Evolutionary conservation across 1,140 invertebrate genomes (phyloP).

Genomic region (Vanessa atalanta): DNA sequence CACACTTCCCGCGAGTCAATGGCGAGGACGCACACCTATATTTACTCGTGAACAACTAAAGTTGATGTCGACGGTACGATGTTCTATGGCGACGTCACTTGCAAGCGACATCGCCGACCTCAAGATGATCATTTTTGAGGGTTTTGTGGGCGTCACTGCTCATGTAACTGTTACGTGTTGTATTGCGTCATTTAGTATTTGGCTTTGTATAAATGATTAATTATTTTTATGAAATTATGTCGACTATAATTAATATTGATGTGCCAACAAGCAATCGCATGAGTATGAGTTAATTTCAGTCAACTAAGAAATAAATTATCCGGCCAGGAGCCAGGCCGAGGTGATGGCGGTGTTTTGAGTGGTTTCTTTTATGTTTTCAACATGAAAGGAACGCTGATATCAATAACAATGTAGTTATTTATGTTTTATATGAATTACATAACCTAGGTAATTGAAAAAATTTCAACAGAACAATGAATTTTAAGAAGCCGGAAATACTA

Average conservation of each 20-base stretch:
- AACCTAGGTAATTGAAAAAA: neutral
- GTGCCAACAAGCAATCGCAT: too few species aligned
- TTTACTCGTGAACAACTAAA: conserved; percentile 56
- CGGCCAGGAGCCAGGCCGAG: neutral
- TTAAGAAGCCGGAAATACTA: neutral
- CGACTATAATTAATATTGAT: too few species aligned
- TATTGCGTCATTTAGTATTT: neutral
- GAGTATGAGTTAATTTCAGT: neutral
- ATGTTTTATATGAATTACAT: too few species aligned
- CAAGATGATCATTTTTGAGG: conserved; percentile 16
- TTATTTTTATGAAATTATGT: too few species aligned
- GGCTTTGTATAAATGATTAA: neutral
- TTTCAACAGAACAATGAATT: conserved; percentile 1
- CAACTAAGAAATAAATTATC: neutral
- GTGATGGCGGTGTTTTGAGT: neutral
- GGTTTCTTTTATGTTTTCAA: neutral
- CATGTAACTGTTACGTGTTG: conserved; percentile 8
- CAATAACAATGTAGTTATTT: too few species aligned
- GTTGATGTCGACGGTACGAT: conserved; percentile 2
- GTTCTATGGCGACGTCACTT: conserved; percentile 7
- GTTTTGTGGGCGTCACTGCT: neutral
- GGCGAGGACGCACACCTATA: conserved; percentile 71
- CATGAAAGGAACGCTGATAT: neutral
- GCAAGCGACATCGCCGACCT: neutral
- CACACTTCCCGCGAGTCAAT: conserved; percentile 73